Percentiles rank a stretch among this genome's conserved stretches.
Conservation (phyloP, 1,140 invertebrate species). For the Cataglyphis hispanica region DNA sequence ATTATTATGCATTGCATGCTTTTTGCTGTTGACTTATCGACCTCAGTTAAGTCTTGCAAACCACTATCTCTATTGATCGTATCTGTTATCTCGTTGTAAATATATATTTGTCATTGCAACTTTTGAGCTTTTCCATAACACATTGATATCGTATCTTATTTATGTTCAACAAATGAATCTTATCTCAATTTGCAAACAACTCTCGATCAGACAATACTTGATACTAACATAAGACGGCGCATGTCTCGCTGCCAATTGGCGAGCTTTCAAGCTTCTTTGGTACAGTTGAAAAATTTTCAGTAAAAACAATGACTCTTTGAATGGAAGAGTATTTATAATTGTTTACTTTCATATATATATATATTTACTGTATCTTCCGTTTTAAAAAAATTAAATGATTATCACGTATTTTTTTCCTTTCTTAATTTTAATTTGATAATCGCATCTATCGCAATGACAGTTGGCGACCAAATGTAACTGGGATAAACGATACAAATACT, state of each 20-base stretch:
- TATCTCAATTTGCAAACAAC: background rate
- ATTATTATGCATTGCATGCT: slow-evolving; percentile 40
- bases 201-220: slow-evolving; percentile 34
- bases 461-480: background rate
- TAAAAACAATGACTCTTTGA: slow-evolving; percentile 15
- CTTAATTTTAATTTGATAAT: slow-evolving; percentile 11
- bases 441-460: background rate
- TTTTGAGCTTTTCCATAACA: background rate
- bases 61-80: background rate
- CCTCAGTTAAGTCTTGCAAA: slow-evolving; percentile 1
- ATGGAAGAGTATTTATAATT: background rate
- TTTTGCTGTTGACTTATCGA: slow-evolving; percentile 14
- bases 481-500: background rate
- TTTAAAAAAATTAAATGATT: background rate
- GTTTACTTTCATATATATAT: no score
- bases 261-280: slow-evolving; percentile 37
- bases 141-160: background rate
- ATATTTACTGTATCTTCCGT: background rate
- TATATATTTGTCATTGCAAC: background rate
- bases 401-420: background rate
- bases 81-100: background rate
- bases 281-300: slow-evolving; percentile 16
- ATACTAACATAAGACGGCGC: slow-evolving; percentile 22
- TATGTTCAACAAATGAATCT: slow-evolving; percentile 6
- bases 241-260: slow-evolving; percentile 53